Evolutionary conservation across 2,888 invertebrate genomes (phyloP).

Genomic region (Linnaemya vulpina): DNA sequence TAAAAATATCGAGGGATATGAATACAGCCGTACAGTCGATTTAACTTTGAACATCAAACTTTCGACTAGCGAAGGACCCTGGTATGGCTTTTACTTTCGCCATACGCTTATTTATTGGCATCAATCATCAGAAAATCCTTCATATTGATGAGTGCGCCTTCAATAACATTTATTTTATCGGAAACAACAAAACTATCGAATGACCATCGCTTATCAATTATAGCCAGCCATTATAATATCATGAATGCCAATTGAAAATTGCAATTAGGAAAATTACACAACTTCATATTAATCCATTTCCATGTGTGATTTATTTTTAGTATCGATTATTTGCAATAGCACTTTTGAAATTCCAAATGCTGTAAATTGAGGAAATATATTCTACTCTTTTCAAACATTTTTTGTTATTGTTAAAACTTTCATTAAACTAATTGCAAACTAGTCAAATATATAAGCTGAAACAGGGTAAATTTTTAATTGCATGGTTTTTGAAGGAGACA

Average conservation of each 20-base stretch:
- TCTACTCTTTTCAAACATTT: not conserved
- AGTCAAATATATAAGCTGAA: not conserved
- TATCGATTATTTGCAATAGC: not conserved
- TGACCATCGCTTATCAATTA: not conserved
- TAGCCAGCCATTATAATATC: conserved; percentile 13
- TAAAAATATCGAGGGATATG: too few species aligned
- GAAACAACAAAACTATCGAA: not conserved
- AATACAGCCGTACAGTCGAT: too few species aligned
- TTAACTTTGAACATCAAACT: too few species aligned
- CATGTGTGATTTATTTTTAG: not conserved
- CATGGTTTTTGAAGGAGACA: not conserved
- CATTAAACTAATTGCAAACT: conserved; percentile 30
- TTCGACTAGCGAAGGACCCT: too few species aligned
- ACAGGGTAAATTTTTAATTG: not conserved
- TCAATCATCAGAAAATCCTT: too few species aligned
- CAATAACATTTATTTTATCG: not conserved
- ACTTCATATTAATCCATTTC: conserved; percentile 20
- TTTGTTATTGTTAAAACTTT: conserved; percentile 10
- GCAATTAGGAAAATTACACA: conserved; percentile 38
- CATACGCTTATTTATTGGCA: too few species aligned
- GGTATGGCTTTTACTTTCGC: too few species aligned
- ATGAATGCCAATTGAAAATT: conserved; percentile 36
- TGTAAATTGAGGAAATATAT: conserved; percentile 11
- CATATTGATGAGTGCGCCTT: not conserved
- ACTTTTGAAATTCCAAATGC: not conserved